Conservation (phyloP, 2,888 invertebrate species). For the Stramonita haemastoma region DNA sequence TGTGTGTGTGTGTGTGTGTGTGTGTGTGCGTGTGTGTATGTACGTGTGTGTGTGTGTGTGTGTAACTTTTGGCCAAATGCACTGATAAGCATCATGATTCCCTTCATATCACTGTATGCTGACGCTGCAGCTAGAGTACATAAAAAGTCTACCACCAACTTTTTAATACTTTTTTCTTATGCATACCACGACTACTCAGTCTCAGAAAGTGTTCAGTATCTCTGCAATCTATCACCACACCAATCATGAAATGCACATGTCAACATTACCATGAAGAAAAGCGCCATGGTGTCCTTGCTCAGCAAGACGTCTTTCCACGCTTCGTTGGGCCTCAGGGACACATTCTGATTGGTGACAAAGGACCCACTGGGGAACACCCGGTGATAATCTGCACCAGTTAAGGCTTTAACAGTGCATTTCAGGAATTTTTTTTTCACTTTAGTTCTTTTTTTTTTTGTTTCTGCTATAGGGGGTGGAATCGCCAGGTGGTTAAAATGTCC, state of each 20-base stretch:
- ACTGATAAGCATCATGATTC: no score
- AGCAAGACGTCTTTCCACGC: constrained; percentile 88
- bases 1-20: neutral
- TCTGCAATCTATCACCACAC: no score
- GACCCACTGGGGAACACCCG: constrained; percentile 64
- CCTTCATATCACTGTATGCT: no score
- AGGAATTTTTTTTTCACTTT: no score
- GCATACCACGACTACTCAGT: no score
- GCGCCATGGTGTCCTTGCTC: constrained; percentile 85
- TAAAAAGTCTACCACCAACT: no score
- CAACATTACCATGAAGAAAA: constrained; percentile 85
- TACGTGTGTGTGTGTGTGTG: neutral
- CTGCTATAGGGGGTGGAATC: neutral
- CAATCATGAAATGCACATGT: constrained; percentile 17
- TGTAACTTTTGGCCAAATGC: neutral
- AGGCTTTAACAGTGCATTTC: neutral
- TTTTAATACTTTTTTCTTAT: no score
- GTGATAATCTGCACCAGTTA: constrained; percentile 28
- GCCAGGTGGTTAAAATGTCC: neutral
- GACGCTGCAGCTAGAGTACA: no score
- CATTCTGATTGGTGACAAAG: constrained; percentile 82
- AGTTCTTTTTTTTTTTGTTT: neutral
- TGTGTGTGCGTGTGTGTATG: neutral
- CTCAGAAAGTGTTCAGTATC: no score
- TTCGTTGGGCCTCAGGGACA: constrained; percentile 82